A percentile compares a stretch with the other conserved stretches of the same genome.
Evolutionary conservation across 2,888 invertebrate species (phyloP).

Genomic region (Caenorhabditis imperialis): DNA sequence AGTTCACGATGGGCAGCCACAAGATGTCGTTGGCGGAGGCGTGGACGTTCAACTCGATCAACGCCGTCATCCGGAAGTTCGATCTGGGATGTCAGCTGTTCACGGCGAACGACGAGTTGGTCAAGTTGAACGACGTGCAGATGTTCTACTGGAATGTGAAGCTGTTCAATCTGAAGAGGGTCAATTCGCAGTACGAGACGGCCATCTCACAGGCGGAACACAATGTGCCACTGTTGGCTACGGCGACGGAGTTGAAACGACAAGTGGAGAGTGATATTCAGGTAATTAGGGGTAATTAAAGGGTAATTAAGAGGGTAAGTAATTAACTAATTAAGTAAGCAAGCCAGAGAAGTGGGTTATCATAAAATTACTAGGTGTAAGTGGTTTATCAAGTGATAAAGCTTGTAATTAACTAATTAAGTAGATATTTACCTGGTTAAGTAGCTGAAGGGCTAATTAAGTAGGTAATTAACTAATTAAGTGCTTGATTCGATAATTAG

Average conservation of each 20-base stretch:
- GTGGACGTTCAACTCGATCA: conserved; percentile 73
- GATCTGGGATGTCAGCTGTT: conserved; percentile 73
- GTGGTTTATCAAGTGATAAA: no score
- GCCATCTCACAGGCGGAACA: conserved; percentile 47
- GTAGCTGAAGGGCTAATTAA: no score
- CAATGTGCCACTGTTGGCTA: conserved; percentile 55
- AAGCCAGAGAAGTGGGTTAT: no score
- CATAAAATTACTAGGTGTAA: no score
- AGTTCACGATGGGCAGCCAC: conserved; percentile 67
- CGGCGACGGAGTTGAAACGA: conserved; percentile 53
- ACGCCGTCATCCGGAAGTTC: conserved; percentile 66
- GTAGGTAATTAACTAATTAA: no score
- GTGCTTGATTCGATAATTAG: no score
- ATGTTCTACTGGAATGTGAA: conserved; percentile 74
- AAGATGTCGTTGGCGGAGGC: conserved; percentile 67
- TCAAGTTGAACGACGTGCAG: conserved; percentile 65
- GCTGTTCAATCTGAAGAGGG: conserved; percentile 59
- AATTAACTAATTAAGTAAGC: no score
- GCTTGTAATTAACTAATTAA: no score
- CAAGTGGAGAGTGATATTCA: conserved; percentile 75
- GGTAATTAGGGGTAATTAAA: conserved; percentile 24
- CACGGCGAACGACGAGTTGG: conserved; percentile 68
- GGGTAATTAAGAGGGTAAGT: no score
- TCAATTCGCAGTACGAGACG: conserved; percentile 59
- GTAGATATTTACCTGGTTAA: no score